Conservation (phyloP, 2,797 vertebrate species). For the Pelobates cultripes region DNA sequence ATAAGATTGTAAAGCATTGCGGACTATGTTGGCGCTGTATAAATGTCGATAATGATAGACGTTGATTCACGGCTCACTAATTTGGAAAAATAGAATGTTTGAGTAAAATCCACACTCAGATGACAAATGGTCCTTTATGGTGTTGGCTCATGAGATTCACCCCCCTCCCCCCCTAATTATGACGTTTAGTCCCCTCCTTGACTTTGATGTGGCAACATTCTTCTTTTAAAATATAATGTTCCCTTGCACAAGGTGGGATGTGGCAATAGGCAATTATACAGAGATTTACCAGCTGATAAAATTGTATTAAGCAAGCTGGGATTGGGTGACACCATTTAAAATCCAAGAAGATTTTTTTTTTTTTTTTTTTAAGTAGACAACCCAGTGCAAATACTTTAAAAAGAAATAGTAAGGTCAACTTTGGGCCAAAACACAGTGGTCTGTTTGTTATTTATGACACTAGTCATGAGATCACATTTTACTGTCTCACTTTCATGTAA, state of each 20-base stretch:
- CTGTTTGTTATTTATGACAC: slow-evolving; percentile 23
- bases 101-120: neutral
- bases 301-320: neutral
- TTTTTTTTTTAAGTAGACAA: slow-evolving; percentile 27
- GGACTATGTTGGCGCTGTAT: too few relatives aligned
- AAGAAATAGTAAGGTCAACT: slow-evolving; percentile 20
- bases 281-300: slow-evolving; percentile 32
- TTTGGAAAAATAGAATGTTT: neutral
- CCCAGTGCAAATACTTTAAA: neutral
- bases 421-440: slow-evolving; percentile 37
- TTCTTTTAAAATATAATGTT: neutral
- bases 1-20: too few relatives aligned
- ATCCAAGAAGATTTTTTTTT: slow-evolving; percentile 16
- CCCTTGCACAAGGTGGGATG: neutral
- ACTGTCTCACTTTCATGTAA: slow-evolving; percentile 27
- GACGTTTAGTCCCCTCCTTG: neutral
- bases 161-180: neutral
- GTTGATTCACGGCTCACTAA: neutral
- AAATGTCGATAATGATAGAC: neutral
- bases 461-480: slow-evolving; percentile 16
- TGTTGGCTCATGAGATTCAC: neutral
- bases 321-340: slow-evolving; percentile 6
- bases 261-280: neutral
- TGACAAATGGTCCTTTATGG: slow-evolving; percentile 4
- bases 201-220: slow-evolving; percentile 9